Base-by-base conservation (phyloP, 1,140 invertebrate species). In the Tyrophagus putrescentiae region DNA sequence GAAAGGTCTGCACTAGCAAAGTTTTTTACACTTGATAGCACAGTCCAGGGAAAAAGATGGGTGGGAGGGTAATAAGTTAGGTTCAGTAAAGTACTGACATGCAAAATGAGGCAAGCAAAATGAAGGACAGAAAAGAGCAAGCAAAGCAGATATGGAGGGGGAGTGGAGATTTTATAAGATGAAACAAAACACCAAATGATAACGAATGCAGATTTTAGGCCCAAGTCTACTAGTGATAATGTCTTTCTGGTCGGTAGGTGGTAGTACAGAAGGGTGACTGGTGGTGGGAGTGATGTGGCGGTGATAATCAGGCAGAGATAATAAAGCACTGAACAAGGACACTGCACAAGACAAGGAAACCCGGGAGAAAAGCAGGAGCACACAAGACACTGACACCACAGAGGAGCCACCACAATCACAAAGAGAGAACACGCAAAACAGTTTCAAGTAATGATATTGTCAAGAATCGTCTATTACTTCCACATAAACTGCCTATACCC, bases 401-500 rank as follows among this genome's bases (percentile, higher is more conserved):
- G 7, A 53, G 50, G 4, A 53, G 6, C 5, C 13, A 11, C 11
- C 23, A 53, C 5, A 7, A 48, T 42, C 2, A 42, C 2, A 42
- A 42, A 5, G 6, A 42, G 18, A 21, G 4, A 42, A 5, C n/a
- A n/a, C 18, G 41, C 18, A 42, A 42, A 42, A 42, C 18, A 42
- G 6, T 3, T 42, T 42, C 41, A 42, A 21, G 25, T n/a, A 3
- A 42, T 3, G 25, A 42, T 5, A 42, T 21, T 21, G 6, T 21
- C 25, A 42, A 42, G 41, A 23, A 42, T 42, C 5, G 52, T 54
- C 25, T 54, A 54, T 18, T 27, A 31, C 13, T 54, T 54, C 52
- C 52, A 54, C 13, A 54, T n/a, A 54, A 54, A 54, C 52, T 54
- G 52, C 52, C 52, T 54, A 54, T 54, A 54, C 52, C 52, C 52